Evolutionary conservation across 2,113 vertebrate species (phyloP).

Genomic region (Rhynchopsitta pachyrhyncha): DNA sequence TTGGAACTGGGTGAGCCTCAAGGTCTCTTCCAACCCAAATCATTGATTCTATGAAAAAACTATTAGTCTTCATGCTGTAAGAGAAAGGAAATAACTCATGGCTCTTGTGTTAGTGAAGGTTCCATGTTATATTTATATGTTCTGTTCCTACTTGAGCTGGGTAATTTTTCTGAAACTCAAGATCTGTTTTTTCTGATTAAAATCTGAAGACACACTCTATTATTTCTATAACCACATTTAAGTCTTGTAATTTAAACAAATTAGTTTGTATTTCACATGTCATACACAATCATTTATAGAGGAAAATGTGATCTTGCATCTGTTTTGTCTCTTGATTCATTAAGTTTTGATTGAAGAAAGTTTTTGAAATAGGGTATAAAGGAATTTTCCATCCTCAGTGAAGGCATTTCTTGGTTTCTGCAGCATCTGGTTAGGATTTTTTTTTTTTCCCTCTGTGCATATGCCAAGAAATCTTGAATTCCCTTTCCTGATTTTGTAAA

Average conservation of each 20-base stretch:
- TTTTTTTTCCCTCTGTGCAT: background rate
- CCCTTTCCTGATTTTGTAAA: background rate
- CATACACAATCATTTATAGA: constrained; percentile 33
- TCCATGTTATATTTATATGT: background rate
- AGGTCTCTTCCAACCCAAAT: background rate
- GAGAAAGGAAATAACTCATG: background rate
- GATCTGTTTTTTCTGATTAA: constrained; percentile 67
- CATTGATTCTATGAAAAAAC: background rate
- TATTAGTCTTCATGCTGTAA: background rate
- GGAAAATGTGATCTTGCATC: background rate
- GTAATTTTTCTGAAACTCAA: constrained; percentile 14
- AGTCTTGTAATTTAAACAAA: constrained; percentile 52
- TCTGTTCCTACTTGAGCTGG: background rate
- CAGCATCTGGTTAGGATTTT: background rate
- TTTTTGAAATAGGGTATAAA: background rate
- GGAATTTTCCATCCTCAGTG: background rate
- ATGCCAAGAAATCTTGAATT: background rate
- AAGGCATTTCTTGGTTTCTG: constrained; percentile 2
- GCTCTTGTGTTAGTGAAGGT: background rate
- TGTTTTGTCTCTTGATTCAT: constrained; percentile 29
- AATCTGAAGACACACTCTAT: constrained; percentile 58
- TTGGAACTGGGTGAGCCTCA: background rate
- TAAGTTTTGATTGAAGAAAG: background rate
- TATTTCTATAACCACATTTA: constrained; percentile 62
- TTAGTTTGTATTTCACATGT: background rate